A percentile compares a stretch with the other conserved stretches of the same genome.
Evolutionary conservation across 2,888 invertebrate genomes (phyloP).

Genomic region (Drosophila diplacantha): DNA sequence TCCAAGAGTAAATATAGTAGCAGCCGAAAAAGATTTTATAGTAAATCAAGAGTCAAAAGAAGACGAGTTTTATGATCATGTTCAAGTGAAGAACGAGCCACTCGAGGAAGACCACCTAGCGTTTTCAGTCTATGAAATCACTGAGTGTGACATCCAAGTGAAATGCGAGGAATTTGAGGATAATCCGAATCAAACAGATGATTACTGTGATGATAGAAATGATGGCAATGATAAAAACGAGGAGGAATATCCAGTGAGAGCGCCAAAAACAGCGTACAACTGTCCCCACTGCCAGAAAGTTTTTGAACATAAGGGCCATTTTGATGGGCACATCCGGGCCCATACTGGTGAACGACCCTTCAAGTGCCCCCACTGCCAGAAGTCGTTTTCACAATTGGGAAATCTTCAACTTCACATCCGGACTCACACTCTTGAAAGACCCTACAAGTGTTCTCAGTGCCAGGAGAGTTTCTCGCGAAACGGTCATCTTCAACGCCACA

Average conservation of each 20-base stretch:
- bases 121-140: neutral
- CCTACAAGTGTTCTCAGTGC: constrained; percentile 9
- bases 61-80: neutral
- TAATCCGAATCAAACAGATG: neutral
- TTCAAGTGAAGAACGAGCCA: constrained; percentile 5
- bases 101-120: neutral
- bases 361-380: constrained; percentile 2
- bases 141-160: neutral
- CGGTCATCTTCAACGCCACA: constrained; percentile 7
- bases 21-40: neutral
- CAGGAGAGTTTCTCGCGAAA: neutral
- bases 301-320: constrained; percentile 1
- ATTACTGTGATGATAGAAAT: too few species aligned
- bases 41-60: neutral
- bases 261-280: neutral
- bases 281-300: constrained; percentile 2
- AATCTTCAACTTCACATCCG: constrained; percentile 7
- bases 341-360: constrained; percentile 5
- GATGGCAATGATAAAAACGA: neutral
- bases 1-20: neutral
- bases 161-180: neutral
- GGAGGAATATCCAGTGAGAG: neutral
- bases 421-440: neutral
- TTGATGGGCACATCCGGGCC: constrained; percentile 1
- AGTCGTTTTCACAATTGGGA: neutral